phyloP scores from a whole-genome alignment of 2,888 invertebrate species.

The Philopedon plagiatum region DNA sequence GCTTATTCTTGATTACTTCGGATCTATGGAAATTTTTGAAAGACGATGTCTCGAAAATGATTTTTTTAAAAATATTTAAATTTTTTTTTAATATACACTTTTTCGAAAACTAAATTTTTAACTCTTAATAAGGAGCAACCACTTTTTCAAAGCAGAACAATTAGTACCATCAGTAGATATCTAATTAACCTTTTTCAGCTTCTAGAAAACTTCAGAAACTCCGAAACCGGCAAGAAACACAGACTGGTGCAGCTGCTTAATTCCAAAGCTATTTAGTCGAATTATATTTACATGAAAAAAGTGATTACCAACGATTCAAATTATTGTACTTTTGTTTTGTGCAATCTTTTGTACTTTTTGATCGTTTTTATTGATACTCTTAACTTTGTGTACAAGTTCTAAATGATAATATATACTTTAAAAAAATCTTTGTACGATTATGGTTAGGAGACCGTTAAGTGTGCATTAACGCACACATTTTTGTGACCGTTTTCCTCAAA shows the following conservation, averaged over 20 bases:
- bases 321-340: slow-evolving; percentile 4
- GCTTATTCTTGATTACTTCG: too few species aligned
- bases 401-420: slow-evolving; percentile 12
- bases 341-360: slow-evolving; percentile 18
- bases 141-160: too few species aligned
- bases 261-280: slow-evolving; percentile 19
- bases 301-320: slow-evolving; percentile 4
- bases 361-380: neutral
- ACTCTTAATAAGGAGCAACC: too few species aligned
- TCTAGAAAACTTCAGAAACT: slow-evolving; percentile 73
- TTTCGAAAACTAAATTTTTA: too few species aligned
- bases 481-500: too few species aligned
- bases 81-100: too few species aligned
- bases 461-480: too few species aligned
- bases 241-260: slow-evolving; percentile 70
- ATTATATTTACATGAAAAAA: slow-evolving; percentile 8
- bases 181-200: slow-evolving; percentile 67
- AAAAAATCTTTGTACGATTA: neutral
- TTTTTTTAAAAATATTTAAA: too few species aligned
- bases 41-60: too few species aligned
- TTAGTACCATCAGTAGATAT: too few species aligned
- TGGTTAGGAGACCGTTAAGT: too few species aligned
- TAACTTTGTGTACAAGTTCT: slow-evolving; percentile 3
- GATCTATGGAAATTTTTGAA: too few species aligned
- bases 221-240: slow-evolving; percentile 71